Evolutionary conservation across 2,113 vertebrate species (phyloP).

Genomic region (Pantherophis guttatus): DNA sequence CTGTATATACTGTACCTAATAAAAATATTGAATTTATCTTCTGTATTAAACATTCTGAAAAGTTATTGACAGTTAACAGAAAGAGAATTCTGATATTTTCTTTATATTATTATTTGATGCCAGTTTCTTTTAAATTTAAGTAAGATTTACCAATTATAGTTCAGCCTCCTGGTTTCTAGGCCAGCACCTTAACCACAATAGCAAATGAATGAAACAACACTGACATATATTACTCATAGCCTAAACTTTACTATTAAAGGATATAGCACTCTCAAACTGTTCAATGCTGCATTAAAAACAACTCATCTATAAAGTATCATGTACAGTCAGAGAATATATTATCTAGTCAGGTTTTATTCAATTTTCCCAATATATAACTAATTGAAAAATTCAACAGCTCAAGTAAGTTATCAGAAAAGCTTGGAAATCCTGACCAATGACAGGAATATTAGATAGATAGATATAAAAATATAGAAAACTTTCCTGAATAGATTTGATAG

Average conservation of each 20-base stretch:
- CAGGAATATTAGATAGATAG: not conserved
- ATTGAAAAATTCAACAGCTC: slow-evolving; percentile 25
- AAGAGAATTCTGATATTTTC: not conserved
- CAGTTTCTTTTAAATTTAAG: not conserved
- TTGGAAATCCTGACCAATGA: not conserved
- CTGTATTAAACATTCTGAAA: not conserved
- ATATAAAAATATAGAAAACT: no score
- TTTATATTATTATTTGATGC: not conserved
- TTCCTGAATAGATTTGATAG: not conserved
- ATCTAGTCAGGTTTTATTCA: slow-evolving; percentile 4
- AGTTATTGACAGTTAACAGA: not conserved
- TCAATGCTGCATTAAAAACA: not conserved
- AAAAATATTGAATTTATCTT: not conserved
- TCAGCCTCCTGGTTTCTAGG: not conserved
- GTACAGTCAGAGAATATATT: slow-evolving; percentile 7
- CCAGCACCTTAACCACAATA: not conserved
- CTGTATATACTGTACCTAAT: not conserved
- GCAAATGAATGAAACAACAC: not conserved
- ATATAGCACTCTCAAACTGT: not conserved
- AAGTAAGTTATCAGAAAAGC: not conserved
- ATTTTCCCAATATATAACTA: not conserved
- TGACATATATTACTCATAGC: not conserved
- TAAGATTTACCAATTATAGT: not conserved
- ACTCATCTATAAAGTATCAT: slow-evolving; percentile 22
- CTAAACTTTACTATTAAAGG: not conserved